Percentiles rank a stretch among this genome's conserved stretches.
phyloP scores from a whole-genome alignment of 2,888 invertebrate genomes.

The Pollenia amentaria region DNA sequence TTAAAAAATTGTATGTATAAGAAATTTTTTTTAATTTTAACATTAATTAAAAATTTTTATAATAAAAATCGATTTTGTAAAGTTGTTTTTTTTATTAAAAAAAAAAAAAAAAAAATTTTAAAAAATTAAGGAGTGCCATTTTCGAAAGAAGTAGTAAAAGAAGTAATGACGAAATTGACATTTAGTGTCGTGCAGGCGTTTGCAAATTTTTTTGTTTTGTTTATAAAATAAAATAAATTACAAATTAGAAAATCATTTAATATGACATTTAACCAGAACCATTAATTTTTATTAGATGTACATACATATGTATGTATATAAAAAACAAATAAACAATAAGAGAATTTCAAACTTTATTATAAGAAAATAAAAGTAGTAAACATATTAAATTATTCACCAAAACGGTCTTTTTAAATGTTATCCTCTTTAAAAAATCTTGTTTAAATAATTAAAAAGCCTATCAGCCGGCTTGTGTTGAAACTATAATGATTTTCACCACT shows the following conservation, averaged over 20 bases:
- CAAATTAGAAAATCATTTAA: constrained; percentile 63
- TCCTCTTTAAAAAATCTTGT: constrained; percentile 8
- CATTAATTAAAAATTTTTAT: constrained; percentile 3
- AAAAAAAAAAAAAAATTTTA: no score
- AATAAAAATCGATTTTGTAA: background rate
- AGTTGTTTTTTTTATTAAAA: background rate
- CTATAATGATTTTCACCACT: constrained; percentile 64
- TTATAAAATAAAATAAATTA: constrained; percentile 51
- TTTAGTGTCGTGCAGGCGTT: constrained; percentile 71
- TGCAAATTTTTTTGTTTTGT: background rate
- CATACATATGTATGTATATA: background rate
- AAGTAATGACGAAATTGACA: constrained; percentile 71
- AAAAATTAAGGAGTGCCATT: constrained; percentile 57
- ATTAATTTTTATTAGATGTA: constrained; percentile 14
- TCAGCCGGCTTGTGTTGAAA: constrained; percentile 42
- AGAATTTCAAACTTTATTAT: background rate
- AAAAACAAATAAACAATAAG: background rate
- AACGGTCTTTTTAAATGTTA: constrained; percentile 12
- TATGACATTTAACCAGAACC: constrained; percentile 53
- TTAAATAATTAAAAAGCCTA: no score
- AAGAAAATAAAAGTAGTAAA: background rate
- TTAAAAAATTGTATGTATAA: constrained; percentile 12
- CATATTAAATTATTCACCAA: no score
- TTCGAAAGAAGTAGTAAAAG: background rate
- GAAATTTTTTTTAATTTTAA: constrained; percentile 2